phyloP scores from a whole-genome alignment of 2,797 vertebrate species.

The Myotis daubentonii region DNA sequence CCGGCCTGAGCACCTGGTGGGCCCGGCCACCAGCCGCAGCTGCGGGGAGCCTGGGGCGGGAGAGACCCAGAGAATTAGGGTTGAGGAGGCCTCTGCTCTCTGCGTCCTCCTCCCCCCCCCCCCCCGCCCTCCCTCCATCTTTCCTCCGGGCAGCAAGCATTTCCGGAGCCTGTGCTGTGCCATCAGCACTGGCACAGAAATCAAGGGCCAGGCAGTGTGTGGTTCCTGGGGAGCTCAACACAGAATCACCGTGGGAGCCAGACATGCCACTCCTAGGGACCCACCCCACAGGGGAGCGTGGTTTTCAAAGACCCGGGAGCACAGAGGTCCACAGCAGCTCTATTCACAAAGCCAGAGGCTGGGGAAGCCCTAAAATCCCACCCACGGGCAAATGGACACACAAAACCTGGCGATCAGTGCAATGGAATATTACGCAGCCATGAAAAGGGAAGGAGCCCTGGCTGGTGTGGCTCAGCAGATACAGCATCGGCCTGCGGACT shows the following conservation, averaged over 20 bases:
- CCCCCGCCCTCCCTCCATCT: not conserved
- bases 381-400: accelerated
- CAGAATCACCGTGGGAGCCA: not conserved
- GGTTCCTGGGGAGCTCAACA: not conserved
- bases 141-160: not conserved
- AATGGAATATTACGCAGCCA: not conserved
- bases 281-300: no score
- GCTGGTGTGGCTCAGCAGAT: not conserved
- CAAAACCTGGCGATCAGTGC: accelerated
- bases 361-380: not conserved
- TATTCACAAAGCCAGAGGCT: not conserved
- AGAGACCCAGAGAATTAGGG: not conserved
- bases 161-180: not conserved
- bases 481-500: accelerated
- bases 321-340: not conserved
- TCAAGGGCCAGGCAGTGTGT: not conserved
- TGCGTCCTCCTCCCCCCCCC: not conserved
- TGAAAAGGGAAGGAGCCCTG: not conserved
- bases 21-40: slow-evolving; percentile 72
- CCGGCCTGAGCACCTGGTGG: slow-evolving; percentile 76
- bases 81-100: not conserved
- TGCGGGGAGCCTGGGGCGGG: not conserved
- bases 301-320: not conserved
- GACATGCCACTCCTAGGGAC: not conserved
- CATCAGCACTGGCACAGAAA: not conserved